phyloP scores from a whole-genome alignment of 2,797 vertebrate species.

The Xenopus petersii region DNA sequence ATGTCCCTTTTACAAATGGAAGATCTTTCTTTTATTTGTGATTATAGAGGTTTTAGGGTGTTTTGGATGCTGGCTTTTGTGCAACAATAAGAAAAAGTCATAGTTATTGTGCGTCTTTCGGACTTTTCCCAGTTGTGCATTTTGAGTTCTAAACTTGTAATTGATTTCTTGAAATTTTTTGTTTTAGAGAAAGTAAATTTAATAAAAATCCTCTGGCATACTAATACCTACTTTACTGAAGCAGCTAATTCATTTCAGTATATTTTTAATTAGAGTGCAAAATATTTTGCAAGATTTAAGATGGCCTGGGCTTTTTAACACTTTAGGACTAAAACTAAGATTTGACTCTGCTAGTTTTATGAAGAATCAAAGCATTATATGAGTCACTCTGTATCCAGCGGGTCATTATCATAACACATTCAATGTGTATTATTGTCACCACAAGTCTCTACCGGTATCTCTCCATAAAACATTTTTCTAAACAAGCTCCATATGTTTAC shows the following conservation, averaged over 20 bases:
- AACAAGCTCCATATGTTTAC: constrained; percentile 42
- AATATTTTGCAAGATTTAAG: constrained; percentile 36
- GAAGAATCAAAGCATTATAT: constrained; percentile 24
- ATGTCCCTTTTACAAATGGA: too few relatives aligned
- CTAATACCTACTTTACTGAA: too few relatives aligned
- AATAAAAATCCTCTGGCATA: too few relatives aligned
- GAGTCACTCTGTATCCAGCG: constrained; percentile 31
- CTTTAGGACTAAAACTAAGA: constrained; percentile 31
- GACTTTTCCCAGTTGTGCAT: too few relatives aligned
- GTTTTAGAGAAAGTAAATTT: too few relatives aligned
- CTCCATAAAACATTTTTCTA: constrained; percentile 27
- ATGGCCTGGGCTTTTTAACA: constrained; percentile 25
- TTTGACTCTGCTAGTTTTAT: constrained; percentile 33
- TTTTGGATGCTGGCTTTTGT: too few relatives aligned
- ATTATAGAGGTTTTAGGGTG: too few relatives aligned
- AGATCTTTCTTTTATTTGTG: too few relatives aligned
- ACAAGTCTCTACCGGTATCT: constrained; percentile 24
- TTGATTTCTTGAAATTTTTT: too few relatives aligned
- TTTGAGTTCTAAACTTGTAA: too few relatives aligned
- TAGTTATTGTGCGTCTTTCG: too few relatives aligned
- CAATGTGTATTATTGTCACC: constrained; percentile 20
- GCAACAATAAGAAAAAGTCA: too few relatives aligned
- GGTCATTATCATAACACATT: constrained; percentile 36
- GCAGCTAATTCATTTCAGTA: constrained; percentile 36
- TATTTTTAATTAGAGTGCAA: constrained; percentile 39